These are phyloP conservation scores for Hypothenemus hampei DNA, from an alignment of 1,140 invertebrate species.

Conservation along the genomic window DNA sequence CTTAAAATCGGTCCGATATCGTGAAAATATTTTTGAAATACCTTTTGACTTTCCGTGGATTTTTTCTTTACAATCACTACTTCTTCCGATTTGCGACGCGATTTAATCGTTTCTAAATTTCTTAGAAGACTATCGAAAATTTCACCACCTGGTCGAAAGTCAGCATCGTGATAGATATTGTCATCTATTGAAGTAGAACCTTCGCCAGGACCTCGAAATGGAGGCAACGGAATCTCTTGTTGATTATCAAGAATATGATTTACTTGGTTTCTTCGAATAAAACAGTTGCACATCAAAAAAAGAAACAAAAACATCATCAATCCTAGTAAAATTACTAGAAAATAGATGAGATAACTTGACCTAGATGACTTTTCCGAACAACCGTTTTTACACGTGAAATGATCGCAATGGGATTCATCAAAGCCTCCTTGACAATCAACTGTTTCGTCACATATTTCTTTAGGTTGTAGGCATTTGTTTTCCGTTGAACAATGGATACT, in stretches of 20 bases:
- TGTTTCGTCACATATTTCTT: slow-evolving; percentile 24
- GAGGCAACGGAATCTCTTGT: slow-evolving; percentile 15
- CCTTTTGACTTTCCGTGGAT: slow-evolving; percentile 3
- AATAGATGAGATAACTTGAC: background rate
- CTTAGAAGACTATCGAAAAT: slow-evolving; percentile 20
- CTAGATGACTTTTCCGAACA: background rate
- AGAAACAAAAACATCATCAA: slow-evolving; percentile 9
- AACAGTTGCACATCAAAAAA: slow-evolving; percentile 6
- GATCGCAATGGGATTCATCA: slow-evolving; percentile 25
- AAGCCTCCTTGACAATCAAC: slow-evolving; percentile 22
- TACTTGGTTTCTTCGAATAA: background rate
- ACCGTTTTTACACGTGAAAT: background rate
- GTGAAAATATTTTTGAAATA: slow-evolving; percentile 8
- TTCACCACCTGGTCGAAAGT: slow-evolving; percentile 20
- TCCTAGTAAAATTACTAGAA: background rate
- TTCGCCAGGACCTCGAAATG: slow-evolving; percentile 22
- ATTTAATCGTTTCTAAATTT: slow-evolving; percentile 12
- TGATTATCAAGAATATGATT: slow-evolving; percentile 3
- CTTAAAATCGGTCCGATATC: slow-evolving; percentile 1
- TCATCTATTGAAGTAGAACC: background rate
- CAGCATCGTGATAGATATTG: slow-evolving; percentile 4
- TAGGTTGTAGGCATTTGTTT: slow-evolving; percentile 13
- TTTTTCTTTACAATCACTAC: background rate
- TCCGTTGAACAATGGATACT: slow-evolving; percentile 19
- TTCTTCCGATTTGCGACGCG: slow-evolving; percentile 1